Conservation (phyloP, 53 echinoderm and acorn worm genomes). For the Antedon mediterranea region DNA sequence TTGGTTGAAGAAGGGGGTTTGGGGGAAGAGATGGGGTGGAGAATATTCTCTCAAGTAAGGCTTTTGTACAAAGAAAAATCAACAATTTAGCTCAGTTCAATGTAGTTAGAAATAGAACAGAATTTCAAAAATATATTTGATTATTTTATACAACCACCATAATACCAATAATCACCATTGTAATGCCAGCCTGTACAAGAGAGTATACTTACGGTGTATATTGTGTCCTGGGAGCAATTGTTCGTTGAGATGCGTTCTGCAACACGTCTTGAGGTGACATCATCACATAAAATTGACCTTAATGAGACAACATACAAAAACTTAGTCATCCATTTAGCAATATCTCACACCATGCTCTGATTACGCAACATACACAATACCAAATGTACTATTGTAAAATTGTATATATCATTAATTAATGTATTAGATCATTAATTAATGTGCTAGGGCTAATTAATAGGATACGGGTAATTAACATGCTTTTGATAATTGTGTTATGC, state of each 20-base stretch:
- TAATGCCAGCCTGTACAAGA: not conserved
- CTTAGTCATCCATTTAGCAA: not conserved
- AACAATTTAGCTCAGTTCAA: not conserved
- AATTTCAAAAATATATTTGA: not conserved
- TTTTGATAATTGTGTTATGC: not conserved
- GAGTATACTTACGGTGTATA: constrained; percentile 59
- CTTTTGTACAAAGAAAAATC: too few relatives aligned
- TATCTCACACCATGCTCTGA: not conserved
- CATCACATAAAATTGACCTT: constrained; percentile 98
- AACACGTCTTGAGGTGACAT: constrained; percentile 99
- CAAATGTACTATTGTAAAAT: not conserved
- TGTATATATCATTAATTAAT: not conserved
- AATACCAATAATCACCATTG: not conserved
- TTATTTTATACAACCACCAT: too few relatives aligned
- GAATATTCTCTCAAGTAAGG: too few relatives aligned
- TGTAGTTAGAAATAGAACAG: not conserved
- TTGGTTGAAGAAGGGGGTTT: too few relatives aligned
- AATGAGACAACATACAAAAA: not conserved
- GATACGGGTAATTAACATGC: not conserved
- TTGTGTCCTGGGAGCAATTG: constrained; percentile 89
- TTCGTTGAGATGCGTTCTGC: constrained; percentile 70
- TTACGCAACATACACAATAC: not conserved
- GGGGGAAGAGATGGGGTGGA: too few relatives aligned
- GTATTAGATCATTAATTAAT: not conserved
- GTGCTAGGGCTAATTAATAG: not conserved